phyloP scores from a whole-genome alignment of 2,888 invertebrate species.

The Drosophila paranaensis region DNA sequence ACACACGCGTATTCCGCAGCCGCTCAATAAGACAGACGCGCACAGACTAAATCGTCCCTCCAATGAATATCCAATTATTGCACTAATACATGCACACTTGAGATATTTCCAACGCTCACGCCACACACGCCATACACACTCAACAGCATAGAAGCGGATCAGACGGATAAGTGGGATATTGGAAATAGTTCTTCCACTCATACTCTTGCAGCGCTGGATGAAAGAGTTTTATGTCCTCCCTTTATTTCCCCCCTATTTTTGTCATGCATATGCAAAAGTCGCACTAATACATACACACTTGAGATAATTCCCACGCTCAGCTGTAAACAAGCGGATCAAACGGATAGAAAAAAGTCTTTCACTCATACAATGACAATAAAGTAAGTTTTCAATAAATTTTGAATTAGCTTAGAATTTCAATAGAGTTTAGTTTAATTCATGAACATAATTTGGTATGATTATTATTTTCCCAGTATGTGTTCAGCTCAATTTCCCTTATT shows the following conservation, averaged over 20 bases:
- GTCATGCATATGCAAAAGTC: too few relatives aligned
- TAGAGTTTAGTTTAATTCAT: background rate
- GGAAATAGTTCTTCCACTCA: background rate
- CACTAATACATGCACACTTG: background rate
- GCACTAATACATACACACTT: too few relatives aligned
- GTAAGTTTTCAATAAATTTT: background rate
- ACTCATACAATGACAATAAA: background rate
- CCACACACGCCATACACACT: background rate
- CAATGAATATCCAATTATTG: background rate
- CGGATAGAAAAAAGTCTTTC: too few relatives aligned
- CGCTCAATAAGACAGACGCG: background rate
- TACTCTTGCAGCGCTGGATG: background rate
- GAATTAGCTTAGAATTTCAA: background rate
- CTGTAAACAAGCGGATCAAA: too few relatives aligned
- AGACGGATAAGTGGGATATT: background rate
- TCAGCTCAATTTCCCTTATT: slow-evolving; percentile 41
- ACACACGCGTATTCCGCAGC: background rate
- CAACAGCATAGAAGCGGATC: background rate
- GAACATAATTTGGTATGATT: background rate
- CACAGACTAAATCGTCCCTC: background rate
- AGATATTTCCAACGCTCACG: background rate
- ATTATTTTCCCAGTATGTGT: background rate
- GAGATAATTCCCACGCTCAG: too few relatives aligned
- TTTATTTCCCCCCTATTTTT: background rate
- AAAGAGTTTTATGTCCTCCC: background rate